These are phyloP conservation scores for Cotesia typhae DNA, from an alignment of 1,140 invertebrate species.

Conservation along the genomic window DNA sequence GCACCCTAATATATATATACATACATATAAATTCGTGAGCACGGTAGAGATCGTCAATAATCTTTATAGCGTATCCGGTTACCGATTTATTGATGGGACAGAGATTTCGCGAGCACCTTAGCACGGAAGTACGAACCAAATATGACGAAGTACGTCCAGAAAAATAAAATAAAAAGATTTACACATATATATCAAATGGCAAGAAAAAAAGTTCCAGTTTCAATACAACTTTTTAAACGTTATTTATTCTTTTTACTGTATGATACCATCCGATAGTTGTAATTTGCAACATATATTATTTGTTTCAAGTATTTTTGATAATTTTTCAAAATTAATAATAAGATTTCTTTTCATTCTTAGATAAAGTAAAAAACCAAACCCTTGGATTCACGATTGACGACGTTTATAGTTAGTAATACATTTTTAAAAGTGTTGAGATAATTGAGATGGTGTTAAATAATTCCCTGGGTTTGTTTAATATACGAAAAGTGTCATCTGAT, in stretches of 20 bases:
- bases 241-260: background rate
- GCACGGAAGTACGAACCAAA: slow-evolving; percentile 24
- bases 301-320: background rate
- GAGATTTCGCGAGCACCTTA: background rate
- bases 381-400: no score
- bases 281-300: background rate
- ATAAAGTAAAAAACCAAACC: no score
- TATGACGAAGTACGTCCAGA: slow-evolving; percentile 31
- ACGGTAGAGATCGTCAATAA: slow-evolving; percentile 8
- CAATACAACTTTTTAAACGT: no score
- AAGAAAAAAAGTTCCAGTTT: slow-evolving; percentile 2
- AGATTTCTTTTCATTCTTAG: no score
- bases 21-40: background rate
- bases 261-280: background rate
- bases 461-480: no score
- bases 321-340: background rate
- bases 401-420: no score
- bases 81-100: slow-evolving; percentile 32
- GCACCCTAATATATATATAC: background rate
- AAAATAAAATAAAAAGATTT: background rate
- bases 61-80: slow-evolving; percentile 13
- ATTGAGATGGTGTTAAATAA: no score
- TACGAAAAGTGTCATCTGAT: no score
- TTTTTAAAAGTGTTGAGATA: no score
- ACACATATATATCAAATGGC: background rate